Conservation (phyloP, 2,888 invertebrate genomes). For the Drosophila vallismaia region DNA sequence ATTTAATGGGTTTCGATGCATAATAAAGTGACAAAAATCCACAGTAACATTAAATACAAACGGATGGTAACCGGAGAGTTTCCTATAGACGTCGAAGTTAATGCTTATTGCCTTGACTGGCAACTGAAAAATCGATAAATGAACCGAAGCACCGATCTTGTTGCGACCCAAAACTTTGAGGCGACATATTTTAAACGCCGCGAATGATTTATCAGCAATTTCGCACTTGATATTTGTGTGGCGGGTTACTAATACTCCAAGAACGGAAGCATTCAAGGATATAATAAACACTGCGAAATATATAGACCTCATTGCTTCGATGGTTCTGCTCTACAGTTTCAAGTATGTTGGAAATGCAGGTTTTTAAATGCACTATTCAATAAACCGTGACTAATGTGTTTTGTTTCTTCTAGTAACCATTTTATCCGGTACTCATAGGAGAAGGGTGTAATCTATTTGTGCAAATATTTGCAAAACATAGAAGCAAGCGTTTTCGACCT, state of each 20-base stretch:
- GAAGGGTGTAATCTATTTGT: neutral
- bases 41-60: slow-evolving; percentile 28
- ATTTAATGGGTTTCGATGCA: slow-evolving; percentile 20
- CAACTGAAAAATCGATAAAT: neutral
- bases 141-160: slow-evolving; percentile 10
- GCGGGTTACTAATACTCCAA: neutral
- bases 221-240: slow-evolving; percentile 32
- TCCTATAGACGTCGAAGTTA: slow-evolving; percentile 19
- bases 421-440: neutral
- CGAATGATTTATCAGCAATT: slow-evolving; percentile 1
- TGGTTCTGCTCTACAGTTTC: too few species aligned
- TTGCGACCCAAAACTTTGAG: slow-evolving; percentile 25
- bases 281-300: neutral
- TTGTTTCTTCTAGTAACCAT: neutral
- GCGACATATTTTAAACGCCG: neutral
- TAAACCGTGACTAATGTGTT: neutral
- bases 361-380: too few species aligned
- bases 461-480: neutral
- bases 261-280: neutral
- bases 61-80: slow-evolving; percentile 34
- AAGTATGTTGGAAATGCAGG: too few species aligned
- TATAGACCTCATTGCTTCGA: slow-evolving; percentile 13
- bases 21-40: slow-evolving; percentile 21
- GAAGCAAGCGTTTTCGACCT: neutral
- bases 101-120: neutral